These are phyloP conservation scores for Neoscelio sp. DNA, from an alignment of 2,888 invertebrate genomes.

Conservation along the genomic window DNA sequence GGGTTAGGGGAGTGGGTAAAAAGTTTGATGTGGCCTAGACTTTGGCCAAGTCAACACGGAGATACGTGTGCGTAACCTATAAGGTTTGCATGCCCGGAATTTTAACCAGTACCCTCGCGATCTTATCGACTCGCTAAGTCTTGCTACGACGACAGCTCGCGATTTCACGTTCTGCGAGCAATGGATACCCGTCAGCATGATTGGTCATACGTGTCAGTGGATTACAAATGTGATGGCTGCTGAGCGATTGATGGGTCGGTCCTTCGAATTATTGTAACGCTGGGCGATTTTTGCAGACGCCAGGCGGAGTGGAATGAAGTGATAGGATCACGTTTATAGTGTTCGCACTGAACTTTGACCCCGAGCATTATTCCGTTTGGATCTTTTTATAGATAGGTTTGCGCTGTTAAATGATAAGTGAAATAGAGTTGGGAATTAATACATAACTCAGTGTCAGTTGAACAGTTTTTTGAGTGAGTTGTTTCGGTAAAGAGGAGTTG, in stretches of 20 bases:
- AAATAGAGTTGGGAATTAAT: not conserved
- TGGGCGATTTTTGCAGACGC: constrained; percentile 23
- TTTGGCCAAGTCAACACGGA: constrained; percentile 26
- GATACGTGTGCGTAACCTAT: constrained; percentile 72
- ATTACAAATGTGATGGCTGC: constrained; percentile 15
- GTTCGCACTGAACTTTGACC: no score
- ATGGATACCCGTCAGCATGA: constrained; percentile 25
- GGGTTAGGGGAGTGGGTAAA: constrained; percentile 10
- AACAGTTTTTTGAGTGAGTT: constrained; percentile 1
- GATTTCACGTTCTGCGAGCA: constrained; percentile 45
- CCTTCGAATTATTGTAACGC: constrained; percentile 36
- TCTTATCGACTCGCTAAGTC: constrained; percentile 67
- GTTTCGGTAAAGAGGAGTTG: not conserved
- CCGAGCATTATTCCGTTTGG: no score
- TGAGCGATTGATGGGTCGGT: constrained; percentile 17
- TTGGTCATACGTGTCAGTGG: constrained; percentile 41
- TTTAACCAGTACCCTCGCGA: constrained; percentile 71
- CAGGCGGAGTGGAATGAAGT: not conserved
- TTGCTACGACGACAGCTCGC: constrained; percentile 42
- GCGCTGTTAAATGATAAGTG: not conserved
- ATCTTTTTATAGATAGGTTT: not conserved
- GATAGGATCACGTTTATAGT: constrained; percentile 39
- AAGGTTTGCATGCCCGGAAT: constrained; percentile 71
- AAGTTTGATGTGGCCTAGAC: constrained; percentile 57
- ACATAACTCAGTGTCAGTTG: constrained; percentile 4